Evolutionary conservation across 2,113 vertebrate genomes (phyloP), one percentile per base, ranked within the genome.

Genomic region (Ochotona princeps): DNA sequence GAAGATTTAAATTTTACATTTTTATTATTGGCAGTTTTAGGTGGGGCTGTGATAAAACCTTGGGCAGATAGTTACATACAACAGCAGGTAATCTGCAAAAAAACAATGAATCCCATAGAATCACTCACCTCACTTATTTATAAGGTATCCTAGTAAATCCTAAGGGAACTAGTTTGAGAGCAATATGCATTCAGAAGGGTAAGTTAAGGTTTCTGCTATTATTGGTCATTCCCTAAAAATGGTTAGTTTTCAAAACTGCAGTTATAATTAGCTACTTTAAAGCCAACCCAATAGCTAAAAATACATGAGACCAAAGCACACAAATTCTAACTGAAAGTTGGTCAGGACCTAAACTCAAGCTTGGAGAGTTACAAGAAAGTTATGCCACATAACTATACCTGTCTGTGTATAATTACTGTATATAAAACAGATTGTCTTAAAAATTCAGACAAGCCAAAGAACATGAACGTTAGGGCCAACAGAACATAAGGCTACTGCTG

Each of bases 121-220:
- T 79, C 2, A 57, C 3, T 73, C 75, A 72, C 38, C 65, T 54
- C 67, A 76, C n/a, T 88, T 76, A 78, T 9, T 74, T 30, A 70
- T 49, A 82, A 76, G 35, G 87, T 91, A 95, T 82, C 32, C 51
- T 54, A 87, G 72, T 78, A 63, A 14, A 69, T 54, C 28, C n/a
- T 70, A 90, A 92, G 35, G 72, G 25, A 83, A 89, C 86, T 90
- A 79, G n/a, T 86, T 73, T 95, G 83, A 89, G 74, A 28, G 25
- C 12, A 91, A 60, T 10, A 75, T 21, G 91, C 15, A 83, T 83
- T 95, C 93, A 8, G 49, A 86, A 92, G 49, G 54, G 44, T 74
- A 89, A 85, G 8, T 89, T 89, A 83, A 90, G n/a, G 23, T 26
- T 30, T 74, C 13, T 75, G 60, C n/a, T 85, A 14, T 80, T 38